Evolutionary conservation across 1,140 invertebrate genomes (phyloP), one percentile per base, ranked within the genome.

Genomic region (Cardiocondyla obscurior): DNA sequence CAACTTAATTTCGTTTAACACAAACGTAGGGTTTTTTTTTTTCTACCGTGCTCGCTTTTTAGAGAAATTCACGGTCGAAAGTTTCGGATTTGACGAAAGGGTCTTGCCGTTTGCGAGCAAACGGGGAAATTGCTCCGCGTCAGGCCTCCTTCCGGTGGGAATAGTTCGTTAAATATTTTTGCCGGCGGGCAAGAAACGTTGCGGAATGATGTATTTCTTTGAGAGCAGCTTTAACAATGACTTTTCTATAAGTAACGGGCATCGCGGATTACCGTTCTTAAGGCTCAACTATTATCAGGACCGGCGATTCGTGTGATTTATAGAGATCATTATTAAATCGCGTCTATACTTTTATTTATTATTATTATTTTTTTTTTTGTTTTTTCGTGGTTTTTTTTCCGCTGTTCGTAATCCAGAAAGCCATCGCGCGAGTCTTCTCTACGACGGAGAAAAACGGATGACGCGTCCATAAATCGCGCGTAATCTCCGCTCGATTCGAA

Each of bases 391-490:
- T 42, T 76, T 10, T 74, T 42, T 42, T 30, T 19, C 7, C 12
- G 1, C 16, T 44, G 10, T 12, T 46, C 44, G 30, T 19, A 39
- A 16, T 30, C 19, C 12, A 3, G 60, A 79, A 51, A 57, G 65
- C 55, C 36, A 49, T 62, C 39, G 58, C 42, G 65, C 46, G 73
- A 72, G 87, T 84, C n/a, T 81, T 51, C 60, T 53, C 42, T 44
- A 22, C 67, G 76, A 60, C 46, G 64, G 67, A 42, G 72, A 60
- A 33, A 49, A 76, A 77, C 39, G 70, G 46, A 83, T 81, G 72
- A 85, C 69, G 82, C 86, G 55, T 85, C 90, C 88, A 93, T 93
- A 93, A 93, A 93, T 93, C 90, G 86, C 87, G 72, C 79, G 77
- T 89, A 88, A 91, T 91, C 77, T 74, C 85, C 83, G 81, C 74